These are phyloP conservation scores for Meandrina meandrites DNA, from an alignment of 92 coral and sea anemone genomes.

Conservation along the genomic window DNA sequence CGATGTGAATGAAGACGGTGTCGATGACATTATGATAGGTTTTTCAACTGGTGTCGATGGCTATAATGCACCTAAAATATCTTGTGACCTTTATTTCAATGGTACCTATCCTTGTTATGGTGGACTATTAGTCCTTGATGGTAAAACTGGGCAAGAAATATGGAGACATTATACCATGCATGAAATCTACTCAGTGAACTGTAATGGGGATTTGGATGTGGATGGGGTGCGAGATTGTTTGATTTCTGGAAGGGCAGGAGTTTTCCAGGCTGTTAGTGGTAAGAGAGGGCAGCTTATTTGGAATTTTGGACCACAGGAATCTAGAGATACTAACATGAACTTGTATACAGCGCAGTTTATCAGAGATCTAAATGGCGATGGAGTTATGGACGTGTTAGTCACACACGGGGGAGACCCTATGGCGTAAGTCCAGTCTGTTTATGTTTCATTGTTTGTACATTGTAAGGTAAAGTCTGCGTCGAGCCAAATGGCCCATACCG, in stretches of 20 bases:
- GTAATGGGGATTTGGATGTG: slow-evolving; percentile 89
- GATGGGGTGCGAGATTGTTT: slow-evolving; percentile 95
- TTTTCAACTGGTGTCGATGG: slow-evolving; percentile 98
- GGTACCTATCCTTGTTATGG: slow-evolving; percentile 96
- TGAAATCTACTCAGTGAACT: slow-evolving; percentile 91
- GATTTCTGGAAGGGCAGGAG: slow-evolving; percentile 91
- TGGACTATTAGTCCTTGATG: slow-evolving; percentile 89
- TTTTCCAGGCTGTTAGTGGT: slow-evolving; percentile 87
- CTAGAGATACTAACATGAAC: slow-evolving; percentile 81
- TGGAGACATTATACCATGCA: slow-evolving; percentile 99
- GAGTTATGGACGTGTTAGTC: slow-evolving; percentile 81
- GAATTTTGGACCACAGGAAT: slow-evolving; percentile 86
- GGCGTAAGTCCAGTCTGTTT: slow-evolving; percentile 67
- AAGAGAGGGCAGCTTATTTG: slow-evolving; percentile 79
- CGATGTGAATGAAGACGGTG: slow-evolving; percentile 91
- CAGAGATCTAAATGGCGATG: slow-evolving; percentile 92
- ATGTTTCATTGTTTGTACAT: background rate
- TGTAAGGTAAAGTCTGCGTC: no score
- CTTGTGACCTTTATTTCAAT: slow-evolving; percentile 94
- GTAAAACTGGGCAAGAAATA: slow-evolving; percentile 81
- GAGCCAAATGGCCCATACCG: no score
- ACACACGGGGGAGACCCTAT: slow-evolving; percentile 98
- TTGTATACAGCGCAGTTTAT: slow-evolving; percentile 94
- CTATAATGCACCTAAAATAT: slow-evolving; percentile 72
- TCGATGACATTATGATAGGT: slow-evolving; percentile 85